Evolutionary conservation across 2,888 invertebrate species (phyloP), one percentile per base, ranked within the genome.

Genomic region (Eueremaeus valkanovi): DNA sequence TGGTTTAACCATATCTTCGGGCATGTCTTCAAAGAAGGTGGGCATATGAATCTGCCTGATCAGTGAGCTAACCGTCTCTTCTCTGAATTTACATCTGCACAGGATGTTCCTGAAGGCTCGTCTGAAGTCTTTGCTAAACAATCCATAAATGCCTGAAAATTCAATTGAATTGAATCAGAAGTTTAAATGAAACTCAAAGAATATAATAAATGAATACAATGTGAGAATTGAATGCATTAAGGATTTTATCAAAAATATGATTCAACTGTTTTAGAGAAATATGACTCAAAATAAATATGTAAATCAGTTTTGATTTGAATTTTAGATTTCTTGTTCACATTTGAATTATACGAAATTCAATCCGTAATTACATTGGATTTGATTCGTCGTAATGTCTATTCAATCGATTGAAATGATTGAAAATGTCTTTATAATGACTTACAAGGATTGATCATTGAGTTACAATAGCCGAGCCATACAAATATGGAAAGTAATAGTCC

Each of bases 41-140:
- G 80, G 80, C 78, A 80, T 76, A 73, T 80, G 80, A 63, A 80
- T 80, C 74, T 80, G 80, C 49, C 79, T 73, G 42, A 80, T 80
- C 42, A 80, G 77, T 6, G 79, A 79, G 21, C 79, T 75, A 33
- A 80, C 78, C n/a, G 74, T 75, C 45, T 80, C 80, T 21, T 80
- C 79, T 40, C 79, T 77, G 66, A 79, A 76, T 73, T 76, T 78
- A 73, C 80, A 80, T 66, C 90, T 89, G 85, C 93, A 93, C 80
- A 95, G 90, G 80, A 96, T 93, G 80, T 91, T 89, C 84, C 93
- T 93, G 85, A 96, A 96, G 31, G 95, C 95, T 82, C 92, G 92
- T 77, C 95, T 89, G 85, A 95, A 96, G 85, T 96, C 95, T 84
- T 93, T 92, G 72, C 94, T 94, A 85, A 95, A 95, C 76, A 95